Conservation (phyloP, 1,140 invertebrate genomes). For the Orchesella cincta region DNA sequence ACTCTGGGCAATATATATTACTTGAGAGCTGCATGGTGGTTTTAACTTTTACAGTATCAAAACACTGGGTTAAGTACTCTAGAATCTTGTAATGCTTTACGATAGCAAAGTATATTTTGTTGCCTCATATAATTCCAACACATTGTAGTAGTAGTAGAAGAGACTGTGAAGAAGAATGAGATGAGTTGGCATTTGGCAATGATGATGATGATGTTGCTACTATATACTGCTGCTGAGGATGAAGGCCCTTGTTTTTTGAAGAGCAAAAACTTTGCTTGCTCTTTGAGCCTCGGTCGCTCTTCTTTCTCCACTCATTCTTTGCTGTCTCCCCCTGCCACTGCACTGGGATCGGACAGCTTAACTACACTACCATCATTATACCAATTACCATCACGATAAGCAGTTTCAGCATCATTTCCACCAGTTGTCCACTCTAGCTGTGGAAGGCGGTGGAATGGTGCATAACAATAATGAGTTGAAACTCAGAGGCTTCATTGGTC, state of each 20-base stretch:
- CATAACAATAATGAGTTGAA: too few species aligned
- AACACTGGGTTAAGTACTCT: background rate
- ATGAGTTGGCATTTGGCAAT: background rate
- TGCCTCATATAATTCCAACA: background rate
- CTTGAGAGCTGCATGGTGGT: background rate
- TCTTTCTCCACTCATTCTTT: background rate
- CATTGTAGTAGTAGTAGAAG: background rate
- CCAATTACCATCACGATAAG: constrained; percentile 28
- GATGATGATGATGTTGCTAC: background rate
- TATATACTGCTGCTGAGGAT: too few species aligned
- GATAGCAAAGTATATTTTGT: constrained; percentile 14
- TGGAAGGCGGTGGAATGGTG: too few species aligned
- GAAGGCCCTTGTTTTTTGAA: background rate
- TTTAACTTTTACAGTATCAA: background rate
- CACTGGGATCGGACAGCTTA: background rate
- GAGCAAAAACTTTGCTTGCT: background rate
- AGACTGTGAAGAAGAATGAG: background rate
- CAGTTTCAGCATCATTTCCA: constrained; percentile 17
- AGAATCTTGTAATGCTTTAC: background rate
- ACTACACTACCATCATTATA: constrained; percentile 24
- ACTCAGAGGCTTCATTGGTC: too few species aligned
- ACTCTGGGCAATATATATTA: constrained; percentile 14
- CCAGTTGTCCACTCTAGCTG: background rate
- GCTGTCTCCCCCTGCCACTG: background rate
- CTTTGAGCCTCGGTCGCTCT: background rate